A percentile compares a stretch with the other conserved stretches of the same genome.
phyloP scores from a whole-genome alignment of 2,888 invertebrate genomes.

The Hydraecia micacea region DNA sequence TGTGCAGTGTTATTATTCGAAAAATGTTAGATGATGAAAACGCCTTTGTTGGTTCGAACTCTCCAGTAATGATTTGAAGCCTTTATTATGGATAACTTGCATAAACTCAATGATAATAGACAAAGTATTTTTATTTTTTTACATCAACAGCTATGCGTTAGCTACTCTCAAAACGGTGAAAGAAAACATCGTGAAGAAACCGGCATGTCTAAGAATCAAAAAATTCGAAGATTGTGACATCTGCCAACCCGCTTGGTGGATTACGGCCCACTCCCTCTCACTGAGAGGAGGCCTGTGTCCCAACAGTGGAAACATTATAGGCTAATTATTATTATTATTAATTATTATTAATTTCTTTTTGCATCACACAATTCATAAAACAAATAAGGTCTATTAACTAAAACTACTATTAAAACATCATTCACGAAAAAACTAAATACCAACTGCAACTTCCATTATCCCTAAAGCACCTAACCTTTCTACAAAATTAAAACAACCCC shows the following conservation, averaged over 20 bases:
- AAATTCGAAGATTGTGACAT: too few relatives aligned
- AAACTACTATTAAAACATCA: not conserved
- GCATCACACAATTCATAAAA: too few relatives aligned
- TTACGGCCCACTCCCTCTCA: too few relatives aligned
- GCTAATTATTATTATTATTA: too few relatives aligned
- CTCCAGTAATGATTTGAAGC: not conserved
- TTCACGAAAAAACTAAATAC: not conserved
- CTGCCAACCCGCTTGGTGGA: too few relatives aligned
- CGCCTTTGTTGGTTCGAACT: not conserved
- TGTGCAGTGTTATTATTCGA: not conserved
- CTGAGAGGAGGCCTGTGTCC: too few relatives aligned
- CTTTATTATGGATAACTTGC: not conserved
- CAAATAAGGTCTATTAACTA: too few relatives aligned
- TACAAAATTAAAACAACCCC: conserved; percentile 48
- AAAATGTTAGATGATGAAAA: not conserved
- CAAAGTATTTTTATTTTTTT: not conserved
- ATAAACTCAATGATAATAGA: not conserved
- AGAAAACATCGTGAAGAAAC: too few relatives aligned
- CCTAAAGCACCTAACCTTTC: conserved; percentile 22
- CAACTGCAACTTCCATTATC: conserved; percentile 1
- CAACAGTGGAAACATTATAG: too few relatives aligned
- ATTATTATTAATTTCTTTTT: too few relatives aligned
- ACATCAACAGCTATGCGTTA: not conserved
- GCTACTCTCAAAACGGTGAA: too few relatives aligned
- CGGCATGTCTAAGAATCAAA: too few relatives aligned